Percentiles rank a stretch among this genome's conserved stretches.
These are phyloP conservation scores for Megaleporinus macrocephalus DNA, from an alignment of 2,113 vertebrate genomes.

Conservation along the genomic window DNA sequence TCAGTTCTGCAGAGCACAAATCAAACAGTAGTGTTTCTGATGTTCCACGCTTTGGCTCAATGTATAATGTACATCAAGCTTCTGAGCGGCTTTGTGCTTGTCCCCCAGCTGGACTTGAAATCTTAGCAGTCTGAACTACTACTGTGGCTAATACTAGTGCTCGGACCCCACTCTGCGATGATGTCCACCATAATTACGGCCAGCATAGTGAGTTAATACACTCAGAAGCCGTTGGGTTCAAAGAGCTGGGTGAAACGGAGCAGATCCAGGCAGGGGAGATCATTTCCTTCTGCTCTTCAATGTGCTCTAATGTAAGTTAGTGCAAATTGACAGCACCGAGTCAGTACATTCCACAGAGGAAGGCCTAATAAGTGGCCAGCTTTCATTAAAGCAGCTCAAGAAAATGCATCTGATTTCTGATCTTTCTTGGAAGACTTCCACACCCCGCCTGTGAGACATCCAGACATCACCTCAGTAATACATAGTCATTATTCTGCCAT, in stretches of 20 bases:
- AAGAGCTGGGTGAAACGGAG: slow-evolving; percentile 3
- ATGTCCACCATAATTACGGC: slow-evolving; percentile 36
- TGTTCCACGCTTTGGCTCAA: slow-evolving; percentile 1
- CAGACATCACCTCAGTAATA: slow-evolving; percentile 32
- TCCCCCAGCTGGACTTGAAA: slow-evolving; percentile 4
- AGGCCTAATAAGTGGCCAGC: slow-evolving; percentile 11
- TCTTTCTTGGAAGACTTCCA: neutral
- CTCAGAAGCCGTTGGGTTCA: neutral
- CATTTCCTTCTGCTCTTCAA: slow-evolving; percentile 18
- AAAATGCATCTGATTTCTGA: slow-evolving; percentile 2
- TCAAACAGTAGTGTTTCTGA: slow-evolving; percentile 6
- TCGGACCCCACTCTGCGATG: neutral
- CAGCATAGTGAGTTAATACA: neutral
- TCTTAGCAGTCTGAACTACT: slow-evolving; percentile 16
- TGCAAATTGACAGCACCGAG: slow-evolving; percentile 31
- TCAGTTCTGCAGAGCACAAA: neutral
- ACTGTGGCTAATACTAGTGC: neutral
- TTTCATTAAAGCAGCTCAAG: slow-evolving; percentile 26
- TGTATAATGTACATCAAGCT: neutral
- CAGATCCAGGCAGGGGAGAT: slow-evolving; percentile 26
- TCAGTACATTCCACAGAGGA: neutral
- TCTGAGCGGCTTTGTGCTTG: neutral
- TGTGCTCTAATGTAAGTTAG: slow-evolving; percentile 10
- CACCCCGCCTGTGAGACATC: slow-evolving; percentile 9
- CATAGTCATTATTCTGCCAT: slow-evolving; percentile 38